phyloP scores from a whole-genome alignment of 1,140 invertebrate genomes.

The Drosophila bocki region DNA sequence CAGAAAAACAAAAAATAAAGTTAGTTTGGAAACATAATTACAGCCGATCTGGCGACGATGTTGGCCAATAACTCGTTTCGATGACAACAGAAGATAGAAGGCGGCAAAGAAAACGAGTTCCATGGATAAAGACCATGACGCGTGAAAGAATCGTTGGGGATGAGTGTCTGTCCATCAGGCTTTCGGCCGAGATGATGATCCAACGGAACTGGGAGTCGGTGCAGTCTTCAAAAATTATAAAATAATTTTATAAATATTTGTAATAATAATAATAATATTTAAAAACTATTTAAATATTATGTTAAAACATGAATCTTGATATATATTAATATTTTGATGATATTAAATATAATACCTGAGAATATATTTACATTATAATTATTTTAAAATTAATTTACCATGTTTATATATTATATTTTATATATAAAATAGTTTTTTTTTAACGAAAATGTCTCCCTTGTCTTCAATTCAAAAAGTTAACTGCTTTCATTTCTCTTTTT shows the following conservation, averaged over 20 bases:
- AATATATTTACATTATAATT: no score
- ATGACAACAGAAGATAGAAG: conserved; percentile 23
- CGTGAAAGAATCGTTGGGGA: conserved; percentile 22
- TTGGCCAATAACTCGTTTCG: conserved; percentile 51
- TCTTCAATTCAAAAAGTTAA: no score
- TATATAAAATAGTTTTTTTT: no score
- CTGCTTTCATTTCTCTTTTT: background rate
- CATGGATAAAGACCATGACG: conserved; percentile 18
- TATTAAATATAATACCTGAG: no score
- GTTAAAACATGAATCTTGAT: no score
- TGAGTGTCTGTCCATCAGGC: conserved; percentile 1
- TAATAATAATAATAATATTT: background rate
- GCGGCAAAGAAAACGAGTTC: conserved; percentile 20
- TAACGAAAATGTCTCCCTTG: no score
- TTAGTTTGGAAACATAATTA: conserved; percentile 40
- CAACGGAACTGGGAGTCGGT: background rate
- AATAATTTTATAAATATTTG: no score
- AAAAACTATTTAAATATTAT: background rate
- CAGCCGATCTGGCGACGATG: conserved; percentile 14
- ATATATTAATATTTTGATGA: no score
- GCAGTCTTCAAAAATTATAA: background rate
- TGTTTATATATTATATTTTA: no score
- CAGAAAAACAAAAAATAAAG: background rate
- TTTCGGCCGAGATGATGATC: background rate
- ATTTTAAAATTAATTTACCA: background rate